Base-by-base conservation (phyloP, 1,140 invertebrate species). In the Drosophila nigrodunni region DNA sequence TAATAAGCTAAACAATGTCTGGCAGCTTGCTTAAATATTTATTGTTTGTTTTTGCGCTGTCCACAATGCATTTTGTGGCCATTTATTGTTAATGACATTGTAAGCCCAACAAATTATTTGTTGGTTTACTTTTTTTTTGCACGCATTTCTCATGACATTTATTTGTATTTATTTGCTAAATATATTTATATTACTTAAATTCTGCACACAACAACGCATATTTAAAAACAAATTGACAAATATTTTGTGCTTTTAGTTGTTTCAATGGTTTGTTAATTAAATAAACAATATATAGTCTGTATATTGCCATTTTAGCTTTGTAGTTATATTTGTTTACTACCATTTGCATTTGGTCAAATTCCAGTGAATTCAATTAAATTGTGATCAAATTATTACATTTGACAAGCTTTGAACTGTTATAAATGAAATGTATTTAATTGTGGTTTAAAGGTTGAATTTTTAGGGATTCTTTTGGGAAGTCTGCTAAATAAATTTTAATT, bases 71-170 rank as follows among this genome's bases (percentile, higher is more conserved):
- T 76, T 76, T 76, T 55, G 74, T 61, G 60, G 74, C 75, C 61
- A 72, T 88, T 87, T 87, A 76, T 88, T 83, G 78, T 82, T 83
- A 89, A 89, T 89, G 80, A 83, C 80, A 89, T 78, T 88, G 77
- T 88, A 83, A 88, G 70, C 77, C 85, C 65, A 78, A 88, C 80
- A 79, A 80, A 76, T 83, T 67, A 80, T 89, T 82, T 82, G 68
- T 21, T 21, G 18, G 18, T 21, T 2, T 21, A 21, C 15, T 62
- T 37, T 49, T 54, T 43, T 67, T 76, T 54, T 57, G 25, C 43
- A 67, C n/a, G 30, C 47, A 50, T 55, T 55, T 18, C 25, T 46
- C 50, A 64, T 70, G 55, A 44, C 61, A 61, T 49, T 65, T 66
- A 73, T 77, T 73, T 73, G 55, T 41, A 47, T 74, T 57, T 65